Evolutionary conservation across 2,888 invertebrate species (phyloP).

Genomic region (Druceiella hillmani): DNA sequence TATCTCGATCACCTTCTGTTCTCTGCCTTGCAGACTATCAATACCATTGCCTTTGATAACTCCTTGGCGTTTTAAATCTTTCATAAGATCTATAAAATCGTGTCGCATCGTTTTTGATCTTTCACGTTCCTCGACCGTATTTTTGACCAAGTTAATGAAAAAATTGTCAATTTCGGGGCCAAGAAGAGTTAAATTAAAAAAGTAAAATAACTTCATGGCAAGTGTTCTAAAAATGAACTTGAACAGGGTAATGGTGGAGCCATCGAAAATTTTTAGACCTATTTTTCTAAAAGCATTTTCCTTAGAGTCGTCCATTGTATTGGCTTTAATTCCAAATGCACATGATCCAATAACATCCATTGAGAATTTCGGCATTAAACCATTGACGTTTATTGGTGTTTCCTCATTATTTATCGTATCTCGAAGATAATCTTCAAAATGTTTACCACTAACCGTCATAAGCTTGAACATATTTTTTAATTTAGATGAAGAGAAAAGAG

Average conservation of each 20-base stretch:
- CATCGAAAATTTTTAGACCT: too few relatives aligned
- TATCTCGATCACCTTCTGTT: slow-evolving; percentile 15
- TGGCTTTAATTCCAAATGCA: slow-evolving; percentile 27
- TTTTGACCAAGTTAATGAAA: too few relatives aligned
- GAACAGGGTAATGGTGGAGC: too few relatives aligned
- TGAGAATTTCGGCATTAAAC: neutral
- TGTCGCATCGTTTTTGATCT: too few relatives aligned
- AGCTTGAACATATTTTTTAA: slow-evolving; percentile 6
- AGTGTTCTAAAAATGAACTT: too few relatives aligned
- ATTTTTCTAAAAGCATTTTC: too few relatives aligned
- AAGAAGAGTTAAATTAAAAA: too few relatives aligned
- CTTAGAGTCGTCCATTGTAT: slow-evolving; percentile 24
- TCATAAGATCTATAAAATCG: too few relatives aligned
- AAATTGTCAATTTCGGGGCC: too few relatives aligned
- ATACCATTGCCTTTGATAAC: slow-evolving; percentile 1
- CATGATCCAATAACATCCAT: slow-evolving; percentile 21
- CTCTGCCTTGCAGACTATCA: slow-evolving; percentile 6
- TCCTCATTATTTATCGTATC: neutral
- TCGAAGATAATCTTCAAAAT: neutral
- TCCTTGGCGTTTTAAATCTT: slow-evolving; percentile 15
- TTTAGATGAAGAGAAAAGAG: slow-evolving; percentile 5
- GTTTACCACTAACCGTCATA: neutral
- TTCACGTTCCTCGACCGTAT: too few relatives aligned
- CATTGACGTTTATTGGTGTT: neutral
- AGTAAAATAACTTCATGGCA: too few relatives aligned